Evolutionary conservation across 2,888 invertebrate species (phyloP).

Genomic region (Eumerus sabulonum): DNA sequence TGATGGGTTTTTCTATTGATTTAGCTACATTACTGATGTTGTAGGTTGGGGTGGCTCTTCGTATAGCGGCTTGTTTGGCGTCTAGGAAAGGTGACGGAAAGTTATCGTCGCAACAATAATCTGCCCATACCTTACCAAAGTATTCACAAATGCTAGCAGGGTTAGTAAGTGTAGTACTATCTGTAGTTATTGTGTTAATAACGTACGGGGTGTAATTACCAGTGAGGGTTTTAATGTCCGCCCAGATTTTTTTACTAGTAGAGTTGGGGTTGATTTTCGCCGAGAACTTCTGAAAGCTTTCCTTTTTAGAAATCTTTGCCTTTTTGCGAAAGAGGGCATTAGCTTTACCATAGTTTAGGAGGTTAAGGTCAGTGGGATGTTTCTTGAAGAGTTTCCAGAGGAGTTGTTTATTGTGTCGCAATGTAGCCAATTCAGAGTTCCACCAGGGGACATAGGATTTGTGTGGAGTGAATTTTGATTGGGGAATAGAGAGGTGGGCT

Average conservation of each 20-base stretch:
- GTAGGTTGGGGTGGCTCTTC: neutral
- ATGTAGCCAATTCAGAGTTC: too few relatives aligned
- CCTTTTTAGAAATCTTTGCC: neutral
- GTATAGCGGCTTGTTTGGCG: neutral
- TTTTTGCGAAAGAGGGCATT: neutral
- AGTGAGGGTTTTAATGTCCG: constrained; percentile 6
- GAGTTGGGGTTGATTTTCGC: constrained; percentile 1
- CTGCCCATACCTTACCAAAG: constrained; percentile 9
- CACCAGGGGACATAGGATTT: too few relatives aligned
- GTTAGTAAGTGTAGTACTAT: neutral
- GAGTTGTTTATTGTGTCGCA: too few relatives aligned
- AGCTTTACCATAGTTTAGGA: neutral
- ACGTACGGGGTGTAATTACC: constrained; percentile 6
- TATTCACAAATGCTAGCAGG: constrained; percentile 6
- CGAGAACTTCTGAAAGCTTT: neutral
- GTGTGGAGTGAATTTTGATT: too few relatives aligned
- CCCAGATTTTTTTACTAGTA: neutral
- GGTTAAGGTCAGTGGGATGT: neutral
- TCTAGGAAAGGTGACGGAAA: neutral
- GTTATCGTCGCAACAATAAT: neutral
- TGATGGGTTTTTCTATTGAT: constrained; percentile 1
- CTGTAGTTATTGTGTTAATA: constrained; percentile 2
- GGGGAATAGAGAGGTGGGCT: too few relatives aligned
- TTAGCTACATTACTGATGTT: neutral
- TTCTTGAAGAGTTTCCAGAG: too few relatives aligned